Conservation (phyloP, 2,113 vertebrate genomes). For the Carassius carassius region DNA sequence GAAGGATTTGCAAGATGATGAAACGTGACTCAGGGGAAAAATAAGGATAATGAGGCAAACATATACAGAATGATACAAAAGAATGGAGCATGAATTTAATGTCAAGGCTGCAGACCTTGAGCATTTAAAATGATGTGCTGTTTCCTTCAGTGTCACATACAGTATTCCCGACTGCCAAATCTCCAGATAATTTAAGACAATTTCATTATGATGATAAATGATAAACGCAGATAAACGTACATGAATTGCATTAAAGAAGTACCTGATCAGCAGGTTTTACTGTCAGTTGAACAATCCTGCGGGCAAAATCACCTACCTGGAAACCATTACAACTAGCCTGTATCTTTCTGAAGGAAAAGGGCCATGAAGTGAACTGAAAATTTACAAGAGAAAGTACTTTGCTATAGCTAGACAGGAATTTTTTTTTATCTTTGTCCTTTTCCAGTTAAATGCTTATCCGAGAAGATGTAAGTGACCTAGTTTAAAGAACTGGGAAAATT, state of each 20-base stretch:
- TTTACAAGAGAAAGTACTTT: slow-evolving; percentile 5
- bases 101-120: slow-evolving; percentile 11
- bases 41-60: background rate
- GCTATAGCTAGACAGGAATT: background rate
- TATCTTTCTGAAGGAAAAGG: background rate
- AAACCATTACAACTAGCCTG: background rate
- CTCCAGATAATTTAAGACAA: slow-evolving; percentile 12
- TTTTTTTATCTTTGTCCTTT: too few relatives aligned
- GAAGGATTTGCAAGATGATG: background rate
- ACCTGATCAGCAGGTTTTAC: slow-evolving; percentile 20
- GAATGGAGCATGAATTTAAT: background rate
- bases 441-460: background rate
- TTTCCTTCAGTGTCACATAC: background rate
- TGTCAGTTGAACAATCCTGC: slow-evolving; percentile 1
- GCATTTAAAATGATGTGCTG: background rate
- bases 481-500: slow-evolving; percentile 3
- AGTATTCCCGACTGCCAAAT: background rate
- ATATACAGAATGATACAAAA: slow-evolving; percentile 5
- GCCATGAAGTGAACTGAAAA: background rate
- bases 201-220: slow-evolving; percentile 30
- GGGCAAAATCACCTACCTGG: slow-evolving; percentile 6
- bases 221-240: slow-evolving; percentile 9
- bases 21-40: background rate
- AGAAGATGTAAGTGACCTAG: background rate
- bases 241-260: slow-evolving; percentile 15